These are phyloP conservation scores for Cephonodes hylas DNA, from an alignment of 2,888 invertebrate genomes.

Conservation along the genomic window DNA sequence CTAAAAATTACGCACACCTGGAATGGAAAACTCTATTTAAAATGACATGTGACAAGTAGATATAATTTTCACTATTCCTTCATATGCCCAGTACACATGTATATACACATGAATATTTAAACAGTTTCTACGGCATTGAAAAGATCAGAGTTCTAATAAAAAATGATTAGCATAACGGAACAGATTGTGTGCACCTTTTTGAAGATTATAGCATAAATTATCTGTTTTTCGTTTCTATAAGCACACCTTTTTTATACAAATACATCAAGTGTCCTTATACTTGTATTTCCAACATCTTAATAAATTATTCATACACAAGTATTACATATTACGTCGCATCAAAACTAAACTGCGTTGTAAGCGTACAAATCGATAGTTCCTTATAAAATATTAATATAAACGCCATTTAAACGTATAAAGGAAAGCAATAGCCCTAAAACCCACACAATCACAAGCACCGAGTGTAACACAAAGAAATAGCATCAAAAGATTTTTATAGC, in stretches of 20 bases:
- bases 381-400: background rate
- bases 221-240: background rate
- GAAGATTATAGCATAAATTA: too few relatives aligned
- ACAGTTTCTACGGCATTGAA: too few relatives aligned
- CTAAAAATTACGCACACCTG: too few relatives aligned
- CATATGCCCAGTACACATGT: too few relatives aligned
- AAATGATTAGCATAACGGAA: too few relatives aligned
- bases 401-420: background rate
- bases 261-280: background rate
- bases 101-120: too few relatives aligned
- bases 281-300: background rate
- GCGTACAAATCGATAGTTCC: background rate
- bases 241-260: background rate
- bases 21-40: too few relatives aligned
- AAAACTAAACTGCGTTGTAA: background rate
- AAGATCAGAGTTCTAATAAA: too few relatives aligned
- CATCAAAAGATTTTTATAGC: slow-evolving; percentile 65
- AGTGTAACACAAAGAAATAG: slow-evolving; percentile 53
- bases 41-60: too few relatives aligned
- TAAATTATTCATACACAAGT: background rate
- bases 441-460: slow-evolving; percentile 26
- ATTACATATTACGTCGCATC: background rate
- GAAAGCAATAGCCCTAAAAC: slow-evolving; percentile 24
- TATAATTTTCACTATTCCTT: too few relatives aligned
- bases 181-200: too few relatives aligned